Evolutionary conservation across 2,113 vertebrate species (phyloP).

Genomic region (Nothocercus julius): DNA sequence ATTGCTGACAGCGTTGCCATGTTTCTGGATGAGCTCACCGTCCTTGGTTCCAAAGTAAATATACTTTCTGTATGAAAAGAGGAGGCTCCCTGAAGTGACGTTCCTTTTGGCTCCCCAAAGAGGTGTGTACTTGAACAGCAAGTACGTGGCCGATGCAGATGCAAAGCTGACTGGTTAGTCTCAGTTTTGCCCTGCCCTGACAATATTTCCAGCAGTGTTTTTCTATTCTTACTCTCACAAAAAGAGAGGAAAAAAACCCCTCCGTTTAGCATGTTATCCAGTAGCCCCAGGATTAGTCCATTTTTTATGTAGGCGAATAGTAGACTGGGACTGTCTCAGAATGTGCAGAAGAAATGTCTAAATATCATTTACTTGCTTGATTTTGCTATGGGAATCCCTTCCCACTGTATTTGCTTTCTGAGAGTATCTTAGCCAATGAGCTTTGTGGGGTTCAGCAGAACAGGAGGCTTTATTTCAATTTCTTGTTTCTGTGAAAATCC

Average conservation of each 20-base stretch:
- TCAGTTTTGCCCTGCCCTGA: not conserved
- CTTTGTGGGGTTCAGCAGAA: not conserved
- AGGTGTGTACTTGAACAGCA: not conserved
- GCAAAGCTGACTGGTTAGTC: not conserved
- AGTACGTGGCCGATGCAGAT: accelerated
- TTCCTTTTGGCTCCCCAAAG: not conserved
- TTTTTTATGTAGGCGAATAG: not conserved
- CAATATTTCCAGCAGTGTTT: not conserved
- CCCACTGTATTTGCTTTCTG: not conserved
- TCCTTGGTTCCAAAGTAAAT: not conserved
- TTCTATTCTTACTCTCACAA: not conserved
- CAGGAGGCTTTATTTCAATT: not conserved
- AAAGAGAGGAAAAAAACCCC: not conserved
- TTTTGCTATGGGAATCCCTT: not conserved
- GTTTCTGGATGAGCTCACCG: not conserved
- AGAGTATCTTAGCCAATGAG: not conserved
- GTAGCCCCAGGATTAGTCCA: not conserved
- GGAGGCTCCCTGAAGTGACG: not conserved
- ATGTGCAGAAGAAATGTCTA: not conserved
- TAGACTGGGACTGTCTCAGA: not conserved
- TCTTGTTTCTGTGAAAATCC: not conserved
- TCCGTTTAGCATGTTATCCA: accelerated
- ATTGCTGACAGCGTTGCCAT: accelerated
- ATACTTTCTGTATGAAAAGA: not conserved
- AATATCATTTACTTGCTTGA: not conserved